Conservation (phyloP, 1,140 invertebrate genomes). For the Ditylenchus dipsaci region DNA sequence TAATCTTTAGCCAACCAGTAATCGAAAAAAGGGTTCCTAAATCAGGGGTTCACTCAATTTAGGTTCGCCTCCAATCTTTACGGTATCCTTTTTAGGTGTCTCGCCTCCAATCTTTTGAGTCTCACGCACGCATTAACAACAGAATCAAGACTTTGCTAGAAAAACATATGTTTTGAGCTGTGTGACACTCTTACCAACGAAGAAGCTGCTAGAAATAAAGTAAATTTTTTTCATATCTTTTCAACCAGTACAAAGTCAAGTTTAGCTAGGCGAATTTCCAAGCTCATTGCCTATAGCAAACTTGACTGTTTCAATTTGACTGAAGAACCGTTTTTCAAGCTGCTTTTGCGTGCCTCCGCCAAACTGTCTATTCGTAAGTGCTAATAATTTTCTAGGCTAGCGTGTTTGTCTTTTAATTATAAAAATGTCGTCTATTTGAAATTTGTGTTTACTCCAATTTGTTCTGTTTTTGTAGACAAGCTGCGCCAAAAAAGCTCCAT, state of each 20-base stretch:
- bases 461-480: constrained; percentile 25
- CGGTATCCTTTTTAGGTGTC: constrained; percentile 40
- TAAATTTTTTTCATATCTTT: neutral
- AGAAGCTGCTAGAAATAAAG: constrained; percentile 28
- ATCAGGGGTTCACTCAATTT: too few relatives aligned
- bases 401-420: too few relatives aligned
- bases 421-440: too few relatives aligned
- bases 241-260: neutral
- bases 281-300: constrained; percentile 33
- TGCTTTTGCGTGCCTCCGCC: constrained; percentile 47
- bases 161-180: constrained; percentile 34
- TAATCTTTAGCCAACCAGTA: too few relatives aligned
- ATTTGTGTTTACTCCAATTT: too few relatives aligned
- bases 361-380: constrained; percentile 38
- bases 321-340: constrained; percentile 57
- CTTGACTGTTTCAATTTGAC: constrained; percentile 43
- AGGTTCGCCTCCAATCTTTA: too few relatives aligned
- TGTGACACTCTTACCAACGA: constrained; percentile 36
- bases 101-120: constrained; percentile 28
- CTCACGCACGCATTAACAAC: constrained; percentile 35
- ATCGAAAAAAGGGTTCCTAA: too few relatives aligned
- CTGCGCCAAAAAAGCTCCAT: constrained; percentile 47
- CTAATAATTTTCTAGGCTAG: too few relatives aligned
- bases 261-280: constrained; percentile 43
- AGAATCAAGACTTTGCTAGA: constrained; percentile 46